Conservation (phyloP, 2,797 vertebrate species). For the Cuniculus paca region DNA sequence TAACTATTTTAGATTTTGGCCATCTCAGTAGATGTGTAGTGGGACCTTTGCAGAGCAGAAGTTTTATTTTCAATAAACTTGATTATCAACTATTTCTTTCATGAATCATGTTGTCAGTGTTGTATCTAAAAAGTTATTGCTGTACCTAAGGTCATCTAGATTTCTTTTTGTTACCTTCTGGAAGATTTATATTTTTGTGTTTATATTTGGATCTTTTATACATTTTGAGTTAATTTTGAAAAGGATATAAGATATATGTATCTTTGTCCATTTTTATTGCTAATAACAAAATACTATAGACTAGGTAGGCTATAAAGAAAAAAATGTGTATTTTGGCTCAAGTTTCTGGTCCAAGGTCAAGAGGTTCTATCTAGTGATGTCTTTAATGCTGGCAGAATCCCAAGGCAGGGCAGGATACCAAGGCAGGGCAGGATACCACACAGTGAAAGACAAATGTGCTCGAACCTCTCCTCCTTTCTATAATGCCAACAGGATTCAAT, state of each 20-base stretch:
- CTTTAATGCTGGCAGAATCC: not conserved
- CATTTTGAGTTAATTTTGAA: not conserved
- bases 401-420: not conserved
- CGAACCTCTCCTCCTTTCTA: not conserved
- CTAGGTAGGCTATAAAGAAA: not conserved
- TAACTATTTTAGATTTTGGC: not conserved
- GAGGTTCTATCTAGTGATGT: not conserved
- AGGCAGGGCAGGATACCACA: not conserved
- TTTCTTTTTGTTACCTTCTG: not conserved
- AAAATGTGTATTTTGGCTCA: not conserved
- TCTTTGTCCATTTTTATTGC: not conserved
- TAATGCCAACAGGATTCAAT: too few relatives aligned
- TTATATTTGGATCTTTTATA: not conserved
- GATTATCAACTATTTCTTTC: not conserved
- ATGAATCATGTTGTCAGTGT: not conserved
- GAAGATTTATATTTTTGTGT: not conserved
- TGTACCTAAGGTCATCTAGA: not conserved
- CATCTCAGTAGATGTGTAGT: not conserved
- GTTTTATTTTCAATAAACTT: not conserved
- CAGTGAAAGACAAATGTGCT: not conserved
- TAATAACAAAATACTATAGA: not conserved
- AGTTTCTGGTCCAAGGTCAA: not conserved
- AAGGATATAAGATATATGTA: not conserved
- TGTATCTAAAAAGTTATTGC: not conserved
- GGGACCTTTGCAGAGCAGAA: not conserved